Evolutionary conservation across 2,797 vertebrate genomes (phyloP).

Genomic region (Typhlichthys eigenmanni): DNA sequence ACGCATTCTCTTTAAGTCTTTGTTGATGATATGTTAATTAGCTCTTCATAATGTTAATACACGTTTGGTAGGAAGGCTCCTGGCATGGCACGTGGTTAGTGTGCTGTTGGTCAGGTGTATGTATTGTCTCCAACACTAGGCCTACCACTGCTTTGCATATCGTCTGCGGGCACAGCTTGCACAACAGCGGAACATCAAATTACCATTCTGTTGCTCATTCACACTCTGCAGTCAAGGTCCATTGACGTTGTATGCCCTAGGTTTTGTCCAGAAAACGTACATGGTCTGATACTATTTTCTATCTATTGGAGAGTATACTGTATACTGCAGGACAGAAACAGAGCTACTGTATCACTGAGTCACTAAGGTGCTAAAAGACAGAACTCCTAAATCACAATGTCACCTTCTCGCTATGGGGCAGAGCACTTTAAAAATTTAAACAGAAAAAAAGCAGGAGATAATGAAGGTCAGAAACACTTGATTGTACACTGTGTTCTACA

Average conservation of each 20-base stretch:
- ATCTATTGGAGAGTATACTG: slow-evolving; percentile 47
- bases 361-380: slow-evolving; percentile 54
- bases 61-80: too few species aligned
- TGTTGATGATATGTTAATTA: too few species aligned
- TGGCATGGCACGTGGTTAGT: slow-evolving; percentile 5
- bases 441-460: slow-evolving; percentile 28
- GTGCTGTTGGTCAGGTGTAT: slow-evolving; percentile 39
- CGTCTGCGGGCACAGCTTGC: slow-evolving; percentile 38
- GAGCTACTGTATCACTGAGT: slow-evolving; percentile 53
- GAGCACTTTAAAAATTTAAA: slow-evolving; percentile 13
- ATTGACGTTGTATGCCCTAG: slow-evolving; percentile 63
- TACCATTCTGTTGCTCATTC: slow-evolving; percentile 55
- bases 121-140: slow-evolving; percentile 30
- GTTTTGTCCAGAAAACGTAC: slow-evolving; percentile 63
- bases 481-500: slow-evolving; percentile 20
- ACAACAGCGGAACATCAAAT: slow-evolving; percentile 43
- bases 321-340: slow-evolving; percentile 40
- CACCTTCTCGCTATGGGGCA: slow-evolving; percentile 47
- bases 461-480: slow-evolving; percentile 30
- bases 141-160: slow-evolving; percentile 43
- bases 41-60: too few species aligned
- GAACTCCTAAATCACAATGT: slow-evolving; percentile 67
- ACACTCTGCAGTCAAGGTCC: slow-evolving; percentile 67
- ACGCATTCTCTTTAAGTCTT: too few species aligned
- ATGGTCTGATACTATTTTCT: slow-evolving; percentile 55